A percentile compares a stretch with the other conserved stretches of the same genome.
Conservation (phyloP, 2,888 invertebrate species). For the Xestia c-nigrum region DNA sequence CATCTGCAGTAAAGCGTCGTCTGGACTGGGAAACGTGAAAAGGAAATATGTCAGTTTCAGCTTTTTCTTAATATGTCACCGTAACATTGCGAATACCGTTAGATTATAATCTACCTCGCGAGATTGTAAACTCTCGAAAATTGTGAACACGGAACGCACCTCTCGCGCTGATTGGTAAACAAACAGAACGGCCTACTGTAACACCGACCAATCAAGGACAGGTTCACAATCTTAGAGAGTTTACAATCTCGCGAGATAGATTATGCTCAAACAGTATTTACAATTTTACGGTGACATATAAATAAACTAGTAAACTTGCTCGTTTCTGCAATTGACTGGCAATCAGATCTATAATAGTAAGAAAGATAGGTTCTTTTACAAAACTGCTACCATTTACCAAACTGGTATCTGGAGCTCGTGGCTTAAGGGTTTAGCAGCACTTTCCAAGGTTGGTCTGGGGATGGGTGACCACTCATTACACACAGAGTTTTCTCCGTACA, state of each 20-base stretch:
- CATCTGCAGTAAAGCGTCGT: constrained; percentile 39
- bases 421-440: too few relatives aligned
- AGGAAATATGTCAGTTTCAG: neutral
- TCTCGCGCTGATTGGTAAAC: too few relatives aligned
- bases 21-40: neutral
- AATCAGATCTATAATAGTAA: neutral
- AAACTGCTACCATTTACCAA: neutral
- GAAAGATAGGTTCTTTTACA: neutral
- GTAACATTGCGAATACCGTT: too few relatives aligned
- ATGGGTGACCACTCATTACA: neutral
- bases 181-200: too few relatives aligned
- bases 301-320: neutral
- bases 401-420: neutral
- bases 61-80: neutral
- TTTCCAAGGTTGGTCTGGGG: neutral
- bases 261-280: too few relatives aligned
- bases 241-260: too few relatives aligned
- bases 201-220: too few relatives aligned
- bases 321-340: neutral
- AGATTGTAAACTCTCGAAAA: too few relatives aligned
- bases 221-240: too few relatives aligned
- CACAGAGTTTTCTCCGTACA: neutral
- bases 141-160: too few relatives aligned
- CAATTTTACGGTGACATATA: neutral
- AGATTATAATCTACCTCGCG: too few relatives aligned